phyloP scores from a whole-genome alignment of 2,797 vertebrate species.

The Synaphobranchus kaupii region DNA sequence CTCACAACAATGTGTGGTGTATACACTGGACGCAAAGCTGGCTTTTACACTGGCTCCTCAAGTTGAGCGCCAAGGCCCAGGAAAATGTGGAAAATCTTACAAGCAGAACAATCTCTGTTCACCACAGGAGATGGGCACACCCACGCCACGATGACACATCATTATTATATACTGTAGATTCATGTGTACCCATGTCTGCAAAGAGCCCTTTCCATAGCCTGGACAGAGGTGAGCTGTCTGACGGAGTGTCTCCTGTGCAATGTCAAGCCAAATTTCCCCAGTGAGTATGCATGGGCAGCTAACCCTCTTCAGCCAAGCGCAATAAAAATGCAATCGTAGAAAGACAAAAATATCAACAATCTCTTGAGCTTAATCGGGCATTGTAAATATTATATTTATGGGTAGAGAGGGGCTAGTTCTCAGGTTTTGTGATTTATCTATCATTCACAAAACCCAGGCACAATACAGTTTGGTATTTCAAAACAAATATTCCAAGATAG shows the following conservation, averaged over 20 bases:
- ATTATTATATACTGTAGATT: background rate
- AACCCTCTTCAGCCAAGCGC: background rate
- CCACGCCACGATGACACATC: background rate
- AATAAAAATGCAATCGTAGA: background rate
- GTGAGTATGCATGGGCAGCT: background rate
- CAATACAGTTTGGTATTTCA: background rate
- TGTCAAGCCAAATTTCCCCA: slow-evolving; percentile 14
- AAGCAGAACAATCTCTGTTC: background rate
- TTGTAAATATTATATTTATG: background rate
- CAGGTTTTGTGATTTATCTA: background rate
- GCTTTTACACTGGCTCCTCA: background rate
- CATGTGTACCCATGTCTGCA: background rate
- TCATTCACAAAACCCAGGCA: background rate
- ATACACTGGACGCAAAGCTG: background rate
- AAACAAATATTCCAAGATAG: background rate
- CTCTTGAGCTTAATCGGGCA: background rate
- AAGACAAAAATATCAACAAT: background rate
- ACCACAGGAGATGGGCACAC: background rate
- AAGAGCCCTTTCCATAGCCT: background rate
- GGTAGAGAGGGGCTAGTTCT: background rate
- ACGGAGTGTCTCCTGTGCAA: background rate
- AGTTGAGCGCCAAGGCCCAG: background rate
- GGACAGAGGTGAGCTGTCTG: background rate
- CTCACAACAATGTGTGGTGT: background rate
- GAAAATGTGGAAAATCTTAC: background rate